Evolutionary conservation across 2,797 vertebrate species (phyloP), one percentile per base, ranked within the genome.

Genomic region (Nasua narica): DNA sequence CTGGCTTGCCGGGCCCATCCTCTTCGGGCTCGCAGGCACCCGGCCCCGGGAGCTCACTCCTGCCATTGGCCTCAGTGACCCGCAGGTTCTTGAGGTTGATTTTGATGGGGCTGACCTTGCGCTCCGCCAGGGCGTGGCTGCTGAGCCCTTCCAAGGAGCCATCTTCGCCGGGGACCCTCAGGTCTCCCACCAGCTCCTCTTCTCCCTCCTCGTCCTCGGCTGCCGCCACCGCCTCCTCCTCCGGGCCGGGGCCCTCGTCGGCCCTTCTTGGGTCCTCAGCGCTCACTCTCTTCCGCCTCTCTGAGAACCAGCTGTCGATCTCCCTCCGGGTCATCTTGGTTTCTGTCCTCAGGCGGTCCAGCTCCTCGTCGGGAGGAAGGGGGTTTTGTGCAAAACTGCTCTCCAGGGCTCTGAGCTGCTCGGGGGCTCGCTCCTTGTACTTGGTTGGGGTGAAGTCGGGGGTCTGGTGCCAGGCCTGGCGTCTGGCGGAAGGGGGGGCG

Each of bases 321-420:
- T 99, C 99, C 72, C 99, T 99, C 11, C 99, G 98, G 0, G 99
- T 99, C 99, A 99, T 99, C 98, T 99, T 99, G 0, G 99, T 99
- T 96, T 99, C 99, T 0, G 98, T 96, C 50, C 99, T 98, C 96
- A 99, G 98, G 89, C 99, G 98, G 98, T 99, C 99, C 96, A 99
- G 99, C 92, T 99, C 99, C 37, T 99, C 99, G 1, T 99, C 99
- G 0, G 99, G 93, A 5, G 99, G 99, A 69, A 99, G 99, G 0
- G 99, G 97, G 90, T 99, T 99, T 97, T 99, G 99, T 91, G 98
- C 98, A 96, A 99, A 99, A 96, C 99, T 99, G 98, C 98, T 98
- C 98, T 99, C 99, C n/a, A 99, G 98, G 13, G 99, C 99, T 89
- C 98, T 99, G 85, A 99, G 99, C 98, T 99, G 99, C 96, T 99